Conservation (phyloP, 2,797 vertebrate species). For the Tangara arthus region DNA sequence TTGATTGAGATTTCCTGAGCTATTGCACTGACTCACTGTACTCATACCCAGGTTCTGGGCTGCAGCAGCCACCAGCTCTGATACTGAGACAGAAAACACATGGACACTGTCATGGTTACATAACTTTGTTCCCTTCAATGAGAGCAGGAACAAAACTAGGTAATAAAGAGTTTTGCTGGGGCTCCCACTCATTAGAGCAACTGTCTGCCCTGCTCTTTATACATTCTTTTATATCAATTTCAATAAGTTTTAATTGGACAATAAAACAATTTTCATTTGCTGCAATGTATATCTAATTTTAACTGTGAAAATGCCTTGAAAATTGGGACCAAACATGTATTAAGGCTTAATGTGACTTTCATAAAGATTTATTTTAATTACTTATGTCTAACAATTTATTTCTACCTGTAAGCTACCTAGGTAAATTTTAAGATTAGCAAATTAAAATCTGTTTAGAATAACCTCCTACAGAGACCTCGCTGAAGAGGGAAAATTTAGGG, state of each 20-base stretch:
- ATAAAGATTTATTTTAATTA: neutral
- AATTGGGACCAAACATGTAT: neutral
- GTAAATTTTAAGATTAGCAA: neutral
- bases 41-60: neutral
- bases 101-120: rapidly evolving
- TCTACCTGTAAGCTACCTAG: neutral
- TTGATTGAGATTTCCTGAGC: neutral
- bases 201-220: neutral
- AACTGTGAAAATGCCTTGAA: neutral
- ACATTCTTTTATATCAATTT: neutral
- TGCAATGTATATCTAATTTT: neutral
- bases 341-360: neutral
- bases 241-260: neutral
- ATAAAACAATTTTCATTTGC: neutral
- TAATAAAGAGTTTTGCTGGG: neutral
- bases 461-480: neutral
- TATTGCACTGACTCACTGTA: neutral
- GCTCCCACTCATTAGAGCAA: neutral
- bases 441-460: neutral
- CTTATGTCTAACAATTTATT: neutral
- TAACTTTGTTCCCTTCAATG: neutral
- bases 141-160: neutral
- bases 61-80: neutral
- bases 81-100: neutral
- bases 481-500: neutral